Evolutionary conservation across 2,888 invertebrate genomes (phyloP), one percentile per base, ranked within the genome.

Genomic region (Prosopocoilus inquinatus): DNA sequence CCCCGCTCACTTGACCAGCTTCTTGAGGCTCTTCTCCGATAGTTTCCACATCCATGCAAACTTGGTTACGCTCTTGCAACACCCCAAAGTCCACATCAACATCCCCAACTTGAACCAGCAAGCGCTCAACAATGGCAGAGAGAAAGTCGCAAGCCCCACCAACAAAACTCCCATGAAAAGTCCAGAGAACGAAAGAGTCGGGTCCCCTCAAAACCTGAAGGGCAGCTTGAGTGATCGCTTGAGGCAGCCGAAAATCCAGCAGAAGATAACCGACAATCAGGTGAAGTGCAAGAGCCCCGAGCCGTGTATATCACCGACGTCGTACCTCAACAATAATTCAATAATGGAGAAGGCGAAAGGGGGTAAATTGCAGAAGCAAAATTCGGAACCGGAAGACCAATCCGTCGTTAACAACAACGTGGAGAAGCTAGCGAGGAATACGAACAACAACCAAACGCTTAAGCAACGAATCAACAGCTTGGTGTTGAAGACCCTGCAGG

Each of bases 11-110:
- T 80, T 96, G 64, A 87, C 89, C 47, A 94, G 94, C 46, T 96
- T 96, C 74, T 80, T 96, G 50, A 90, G 93, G 75, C 86, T 96
- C 79, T 94, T 96, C 75, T 90, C 94, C n/a, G 92, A 95, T 75
- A 88, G 92, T 68, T 96, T 96, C 78, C 91, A 93, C 75, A 93
- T 96, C 59, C 94, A 96, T 74, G 86, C 93, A 50, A 95, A 96
- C 80, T 84, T 94, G 76, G 93, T 94, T 68, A 91, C 91, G 54
- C 78, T 94, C 64, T 83, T 92, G 67, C 88, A 87, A 73, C 84
- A 87, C 73, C 88, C 89, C 72, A 89, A 88, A 81, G 82, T 87
- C 67, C 85, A 82, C 57, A 73, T 75, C 53, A 76, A 75, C 51
- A 74, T 74, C 59, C 69, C 75, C 43, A 70, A 65, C 12, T 36